Evolutionary conservation across 2,888 invertebrate species (phyloP).

Genomic region (Tiphia femorata): DNA sequence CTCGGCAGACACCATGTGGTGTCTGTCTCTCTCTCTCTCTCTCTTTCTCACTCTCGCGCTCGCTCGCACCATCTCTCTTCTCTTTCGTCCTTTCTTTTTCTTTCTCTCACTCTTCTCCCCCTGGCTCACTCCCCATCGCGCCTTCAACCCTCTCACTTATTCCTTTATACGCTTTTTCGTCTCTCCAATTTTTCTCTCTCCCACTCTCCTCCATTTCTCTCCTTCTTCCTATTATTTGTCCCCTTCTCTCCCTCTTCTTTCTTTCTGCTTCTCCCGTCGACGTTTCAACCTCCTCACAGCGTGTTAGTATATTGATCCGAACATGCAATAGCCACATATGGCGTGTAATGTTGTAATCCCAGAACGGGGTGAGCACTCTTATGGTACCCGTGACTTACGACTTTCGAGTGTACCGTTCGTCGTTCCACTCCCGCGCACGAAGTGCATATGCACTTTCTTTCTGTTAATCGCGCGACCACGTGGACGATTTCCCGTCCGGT

Average conservation of each 20-base stretch:
- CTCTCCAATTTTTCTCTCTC: background rate
- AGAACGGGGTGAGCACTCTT: constrained; percentile 1
- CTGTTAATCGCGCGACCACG: too few species aligned
- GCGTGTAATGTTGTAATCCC: constrained; percentile 23
- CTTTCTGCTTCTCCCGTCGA: background rate
- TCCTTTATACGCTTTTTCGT: background rate
- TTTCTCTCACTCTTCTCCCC: constrained; percentile 3
- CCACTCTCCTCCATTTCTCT: constrained; percentile 7
- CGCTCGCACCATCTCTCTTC: background rate
- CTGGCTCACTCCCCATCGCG: constrained; percentile 23
- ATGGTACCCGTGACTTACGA: background rate
- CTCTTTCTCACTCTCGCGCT: background rate
- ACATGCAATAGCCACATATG: constrained; percentile 26
- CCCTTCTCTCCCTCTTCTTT: background rate
- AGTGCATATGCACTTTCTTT: too few species aligned
- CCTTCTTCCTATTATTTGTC: constrained; percentile 22
- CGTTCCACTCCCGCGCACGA: too few species aligned
- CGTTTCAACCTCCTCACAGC: constrained; percentile 25
- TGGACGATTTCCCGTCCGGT: too few species aligned
- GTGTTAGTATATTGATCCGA: constrained; percentile 33
- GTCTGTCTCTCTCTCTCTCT: background rate
- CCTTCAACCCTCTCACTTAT: constrained; percentile 6
- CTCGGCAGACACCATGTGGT: constrained; percentile 22
- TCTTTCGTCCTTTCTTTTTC: constrained; percentile 2
- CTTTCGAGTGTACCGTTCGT: too few species aligned